These are phyloP conservation scores for Zoanthus sansibaricus DNA, from an alignment of 92 coral and sea anemone genomes.

Conservation along the genomic window DNA sequence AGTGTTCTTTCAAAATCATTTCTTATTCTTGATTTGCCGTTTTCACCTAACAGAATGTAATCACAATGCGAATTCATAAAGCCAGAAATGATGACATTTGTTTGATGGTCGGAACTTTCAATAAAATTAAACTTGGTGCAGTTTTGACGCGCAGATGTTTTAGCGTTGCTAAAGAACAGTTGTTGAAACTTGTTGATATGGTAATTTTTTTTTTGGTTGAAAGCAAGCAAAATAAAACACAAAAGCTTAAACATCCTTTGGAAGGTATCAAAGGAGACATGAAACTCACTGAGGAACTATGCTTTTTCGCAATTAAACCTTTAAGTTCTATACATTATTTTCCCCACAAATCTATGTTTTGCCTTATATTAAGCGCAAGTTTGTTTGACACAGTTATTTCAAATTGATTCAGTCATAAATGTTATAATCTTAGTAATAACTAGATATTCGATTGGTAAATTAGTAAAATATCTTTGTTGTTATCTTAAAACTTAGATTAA, in stretches of 20 bases:
- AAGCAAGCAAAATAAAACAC: not conserved
- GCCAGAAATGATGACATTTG: conserved; percentile 11
- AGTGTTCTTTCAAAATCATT: conserved; percentile 5
- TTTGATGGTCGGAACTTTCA: conserved; percentile 37
- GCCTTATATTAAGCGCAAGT: not conserved
- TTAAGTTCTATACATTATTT: not conserved
- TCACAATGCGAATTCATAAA: conserved; percentile 26
- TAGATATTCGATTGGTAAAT: not conserved
- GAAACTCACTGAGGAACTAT: not conserved
- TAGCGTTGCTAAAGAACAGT: not conserved
- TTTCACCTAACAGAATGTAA: conserved; percentile 27
- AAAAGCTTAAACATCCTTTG: not conserved
- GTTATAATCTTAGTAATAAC: not conserved
- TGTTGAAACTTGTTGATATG: conserved; percentile 19
- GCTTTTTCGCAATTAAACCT: not conserved
- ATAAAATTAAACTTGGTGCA: conserved; percentile 1
- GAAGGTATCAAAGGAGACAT: not conserved
- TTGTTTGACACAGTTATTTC: not conserved
- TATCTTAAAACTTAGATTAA: not conserved
- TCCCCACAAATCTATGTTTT: not conserved
- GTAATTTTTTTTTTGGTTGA: conserved; percentile 7
- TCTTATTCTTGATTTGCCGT: conserved; percentile 9
- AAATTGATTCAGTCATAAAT: not conserved
- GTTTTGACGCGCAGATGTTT: conserved; percentile 52
- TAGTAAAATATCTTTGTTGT: no score